Conservation (phyloP, 2,888 invertebrate genomes). For the Ormyrus labotus region DNA sequence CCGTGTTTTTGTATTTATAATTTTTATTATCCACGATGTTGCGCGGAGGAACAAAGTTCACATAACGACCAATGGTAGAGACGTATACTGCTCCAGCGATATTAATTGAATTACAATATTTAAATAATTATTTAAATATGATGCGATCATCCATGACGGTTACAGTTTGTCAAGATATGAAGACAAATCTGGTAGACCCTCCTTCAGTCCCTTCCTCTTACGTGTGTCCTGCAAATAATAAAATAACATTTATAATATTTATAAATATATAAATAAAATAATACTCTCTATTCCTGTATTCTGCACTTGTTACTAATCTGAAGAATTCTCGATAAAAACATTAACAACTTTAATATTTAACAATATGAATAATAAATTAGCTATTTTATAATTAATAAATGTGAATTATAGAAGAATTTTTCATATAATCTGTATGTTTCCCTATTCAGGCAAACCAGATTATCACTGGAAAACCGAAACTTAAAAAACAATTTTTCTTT, state of each 20-base stretch:
- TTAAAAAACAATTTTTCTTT: slow-evolving; percentile 74
- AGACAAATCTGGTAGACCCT: slow-evolving; percentile 95
- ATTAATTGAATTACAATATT: slow-evolving; percentile 73
- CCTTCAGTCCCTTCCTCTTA: slow-evolving; percentile 99
- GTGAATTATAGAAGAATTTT: no score
- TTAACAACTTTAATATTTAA: slow-evolving; percentile 13
- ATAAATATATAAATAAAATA: background rate
- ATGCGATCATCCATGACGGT: slow-evolving; percentile 74
- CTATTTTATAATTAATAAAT: background rate
- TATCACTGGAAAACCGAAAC: slow-evolving; percentile 74
- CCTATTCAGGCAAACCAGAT: slow-evolving; percentile 75
- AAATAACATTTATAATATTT: slow-evolving; percentile 15
- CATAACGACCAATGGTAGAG: slow-evolving; percentile 65
- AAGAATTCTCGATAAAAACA: background rate
- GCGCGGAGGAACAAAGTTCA: slow-evolving; percentile 67
- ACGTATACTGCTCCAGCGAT: slow-evolving; percentile 64
- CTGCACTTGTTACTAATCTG: no score
- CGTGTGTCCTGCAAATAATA: slow-evolving; percentile 86
- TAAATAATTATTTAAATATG: slow-evolving; percentile 74
- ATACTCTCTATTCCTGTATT: background rate
- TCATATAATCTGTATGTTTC: slow-evolving; percentile 72
- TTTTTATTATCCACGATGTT: slow-evolving; percentile 63
- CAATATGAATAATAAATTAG: background rate
- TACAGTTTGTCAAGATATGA: slow-evolving; percentile 99
- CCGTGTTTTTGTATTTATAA: slow-evolving; percentile 62